Conservation (phyloP, 2,113 vertebrate species). For the Pongo pygmaeus region DNA sequence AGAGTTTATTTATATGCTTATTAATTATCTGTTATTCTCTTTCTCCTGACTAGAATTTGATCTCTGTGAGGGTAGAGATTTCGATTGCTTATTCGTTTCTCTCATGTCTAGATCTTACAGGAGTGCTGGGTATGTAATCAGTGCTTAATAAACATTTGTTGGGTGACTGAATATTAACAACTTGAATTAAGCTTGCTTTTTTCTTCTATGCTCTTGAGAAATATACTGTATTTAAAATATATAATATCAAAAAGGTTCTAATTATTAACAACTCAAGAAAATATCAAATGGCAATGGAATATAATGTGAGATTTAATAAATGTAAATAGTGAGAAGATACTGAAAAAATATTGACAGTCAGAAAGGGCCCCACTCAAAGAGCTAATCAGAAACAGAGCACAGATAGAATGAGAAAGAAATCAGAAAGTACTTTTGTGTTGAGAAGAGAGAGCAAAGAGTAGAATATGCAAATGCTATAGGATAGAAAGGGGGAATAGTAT, state of each 20-base stretch:
- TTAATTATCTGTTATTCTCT: background rate
- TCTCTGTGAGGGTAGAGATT: background rate
- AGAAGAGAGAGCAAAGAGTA: background rate
- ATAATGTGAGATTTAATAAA: background rate
- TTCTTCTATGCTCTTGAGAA: background rate
- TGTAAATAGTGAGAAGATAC: background rate
- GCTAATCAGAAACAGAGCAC: background rate
- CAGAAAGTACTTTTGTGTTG: background rate
- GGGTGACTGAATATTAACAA: slow-evolving; percentile 1
- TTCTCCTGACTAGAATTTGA: background rate
- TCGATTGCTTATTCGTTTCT: background rate
- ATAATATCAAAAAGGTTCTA: background rate
- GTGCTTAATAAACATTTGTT: background rate
- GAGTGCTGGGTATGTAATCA: background rate
- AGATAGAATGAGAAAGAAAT: background rate
- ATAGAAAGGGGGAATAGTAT: background rate
- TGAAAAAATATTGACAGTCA: background rate
- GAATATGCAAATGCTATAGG: background rate
- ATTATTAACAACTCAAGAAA: background rate
- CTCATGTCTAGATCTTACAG: background rate
- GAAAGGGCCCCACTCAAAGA: background rate
- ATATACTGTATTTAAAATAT: background rate
- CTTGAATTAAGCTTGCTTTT: background rate
- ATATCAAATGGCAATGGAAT: background rate
- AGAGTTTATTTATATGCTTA: background rate